Conservation (phyloP, 2,797 vertebrate genomes). For the Macropodus opercularis region DNA sequence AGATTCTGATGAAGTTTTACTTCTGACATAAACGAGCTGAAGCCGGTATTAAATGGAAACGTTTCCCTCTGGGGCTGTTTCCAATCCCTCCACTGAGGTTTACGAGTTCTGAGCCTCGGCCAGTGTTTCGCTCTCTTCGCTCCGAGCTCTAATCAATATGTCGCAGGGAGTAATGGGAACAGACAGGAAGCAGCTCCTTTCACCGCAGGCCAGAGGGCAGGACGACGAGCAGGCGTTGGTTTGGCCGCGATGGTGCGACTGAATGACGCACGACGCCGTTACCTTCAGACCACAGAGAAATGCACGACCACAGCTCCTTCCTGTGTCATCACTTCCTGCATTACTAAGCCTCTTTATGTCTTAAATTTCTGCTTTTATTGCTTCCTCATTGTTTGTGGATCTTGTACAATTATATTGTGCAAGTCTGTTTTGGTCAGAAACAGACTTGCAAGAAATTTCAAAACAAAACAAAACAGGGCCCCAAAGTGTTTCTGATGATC, state of each 20-base stretch:
- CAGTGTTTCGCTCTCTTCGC: too few relatives aligned
- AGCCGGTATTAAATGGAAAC: too few relatives aligned
- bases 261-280: background rate
- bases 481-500: background rate
- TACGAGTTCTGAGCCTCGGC: too few relatives aligned
- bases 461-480: background rate
- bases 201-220: too few relatives aligned
- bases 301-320: slow-evolving; percentile 31
- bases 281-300: background rate
- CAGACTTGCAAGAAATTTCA: background rate
- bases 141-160: too few relatives aligned
- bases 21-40: too few relatives aligned
- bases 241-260: too few relatives aligned
- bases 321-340: slow-evolving; percentile 31
- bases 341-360: slow-evolving; percentile 1
- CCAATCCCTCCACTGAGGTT: too few relatives aligned
- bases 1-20: too few relatives aligned
- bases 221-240: background rate
- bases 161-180: too few relatives aligned
- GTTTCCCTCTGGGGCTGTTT: too few relatives aligned
- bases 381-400: background rate
- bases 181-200: too few relatives aligned
- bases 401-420: background rate
- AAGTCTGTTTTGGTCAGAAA: background rate
- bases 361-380: slow-evolving; percentile 21